Conservation (phyloP, 1,140 invertebrate species). For the Aphelenchoides avenae region DNA sequence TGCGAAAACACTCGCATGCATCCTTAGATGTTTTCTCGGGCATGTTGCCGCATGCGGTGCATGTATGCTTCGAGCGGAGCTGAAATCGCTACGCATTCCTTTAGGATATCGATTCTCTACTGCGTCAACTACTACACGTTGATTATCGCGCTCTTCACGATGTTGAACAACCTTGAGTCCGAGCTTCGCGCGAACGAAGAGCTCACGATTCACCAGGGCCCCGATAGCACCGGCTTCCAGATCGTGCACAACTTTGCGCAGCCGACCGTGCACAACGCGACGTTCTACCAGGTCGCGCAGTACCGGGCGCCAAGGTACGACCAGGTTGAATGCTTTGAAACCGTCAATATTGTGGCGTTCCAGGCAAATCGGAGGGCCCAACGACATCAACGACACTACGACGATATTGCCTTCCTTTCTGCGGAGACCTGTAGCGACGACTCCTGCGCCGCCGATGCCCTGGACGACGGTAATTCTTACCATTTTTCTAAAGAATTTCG, state of each 20-base stretch:
- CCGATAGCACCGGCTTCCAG: conserved; percentile 6
- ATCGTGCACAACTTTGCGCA: conserved; percentile 18
- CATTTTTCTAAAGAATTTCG: too few species aligned
- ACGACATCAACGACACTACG: neutral
- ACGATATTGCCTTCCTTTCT: neutral
- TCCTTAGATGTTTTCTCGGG: too few species aligned
- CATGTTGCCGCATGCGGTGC: too few species aligned
- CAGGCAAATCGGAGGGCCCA: too few species aligned
- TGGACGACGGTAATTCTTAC: conserved; percentile 35
- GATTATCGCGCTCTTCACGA: conserved; percentile 87
- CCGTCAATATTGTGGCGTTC: too few species aligned
- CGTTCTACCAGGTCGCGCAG: conserved; percentile 24
- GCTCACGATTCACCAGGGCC: neutral
- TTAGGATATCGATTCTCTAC: conserved; percentile 87
- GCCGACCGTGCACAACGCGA: conserved; percentile 15
- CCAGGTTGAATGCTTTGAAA: too few species aligned
- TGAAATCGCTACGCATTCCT: too few species aligned
- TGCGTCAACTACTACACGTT: conserved; percentile 88
- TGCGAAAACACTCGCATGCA: too few species aligned
- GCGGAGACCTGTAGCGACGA: too few species aligned
- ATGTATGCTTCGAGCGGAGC: too few species aligned
- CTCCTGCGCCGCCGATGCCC: neutral
- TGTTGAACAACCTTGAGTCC: conserved; percentile 69
- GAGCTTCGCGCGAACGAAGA: conserved; percentile 20
- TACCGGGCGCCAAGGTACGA: conserved; percentile 9